Base-by-base conservation (phyloP, 2,888 invertebrate species). In the Himalopsyche japonica region DNA sequence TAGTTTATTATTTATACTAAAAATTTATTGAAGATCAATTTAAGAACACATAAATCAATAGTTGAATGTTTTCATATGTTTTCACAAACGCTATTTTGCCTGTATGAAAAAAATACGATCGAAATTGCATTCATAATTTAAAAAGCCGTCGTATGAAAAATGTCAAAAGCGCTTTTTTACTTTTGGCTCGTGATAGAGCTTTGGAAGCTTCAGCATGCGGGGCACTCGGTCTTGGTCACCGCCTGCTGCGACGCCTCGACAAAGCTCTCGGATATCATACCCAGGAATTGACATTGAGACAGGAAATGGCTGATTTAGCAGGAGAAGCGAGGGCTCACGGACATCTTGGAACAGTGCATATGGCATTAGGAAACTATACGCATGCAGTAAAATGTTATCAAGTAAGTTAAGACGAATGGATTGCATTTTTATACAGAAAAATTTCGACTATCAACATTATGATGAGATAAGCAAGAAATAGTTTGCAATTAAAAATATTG, bases 251-350 rank as follows among this genome's bases (percentile, higher is more conserved):
- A 88, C 95, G 96, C 90, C 95, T 96, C 88, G 98, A 98, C 88
- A 98, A 98, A 88, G 98, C 98, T 0, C 92, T 98, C 86, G 98
- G 97, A 27, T 98, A 96, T 90, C 98, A 98, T 89, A 98, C 98
- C 1, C 97, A 97, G 93, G 98, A 99, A 90, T 89, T 99, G 88
- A 97, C 97, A 0, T 92, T 98, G 12, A 93, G 98, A 5, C 98
- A 98, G 92, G 98, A 98, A 91, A 95, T 97, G 89, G 95, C 95
- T 0, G 98, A 99, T 88, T 90, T 97, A 1, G 94, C 95, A 10
- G 98, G 98, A 0, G 98, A 99, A 89, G 98, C 98, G 86, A 93
- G 97, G 80, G 98, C 98, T 0, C 98, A 98, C 88, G 98, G 98
- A 0, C 97, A 98, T 89, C 92, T 99, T 0, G 98, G 98, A 0